A percentile compares a stretch with the other conserved stretches of the same genome.
Conservation (phyloP, 2,113 vertebrate genomes). For the Phodopus roborovskii region DNA sequence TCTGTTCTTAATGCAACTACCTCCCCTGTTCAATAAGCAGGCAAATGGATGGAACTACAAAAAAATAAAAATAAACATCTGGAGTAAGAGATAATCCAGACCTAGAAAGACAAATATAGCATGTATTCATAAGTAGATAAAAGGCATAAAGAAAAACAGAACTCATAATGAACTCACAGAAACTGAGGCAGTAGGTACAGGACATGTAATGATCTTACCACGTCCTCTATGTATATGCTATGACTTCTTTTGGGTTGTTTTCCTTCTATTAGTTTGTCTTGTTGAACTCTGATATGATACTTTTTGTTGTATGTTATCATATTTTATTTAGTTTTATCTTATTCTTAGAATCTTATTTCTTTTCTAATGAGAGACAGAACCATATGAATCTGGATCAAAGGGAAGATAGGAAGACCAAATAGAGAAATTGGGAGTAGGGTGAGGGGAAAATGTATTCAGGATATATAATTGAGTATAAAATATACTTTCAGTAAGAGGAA, state of each 20-base stretch:
- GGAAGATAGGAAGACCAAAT: too few species aligned
- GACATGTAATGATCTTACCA: not conserved
- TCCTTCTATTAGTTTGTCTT: too few species aligned
- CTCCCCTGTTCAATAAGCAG: not conserved
- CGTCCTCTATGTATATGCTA: not conserved
- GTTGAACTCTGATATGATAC: not conserved
- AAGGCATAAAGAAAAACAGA: too few species aligned
- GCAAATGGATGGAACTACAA: too few species aligned
- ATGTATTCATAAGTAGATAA: too few species aligned
- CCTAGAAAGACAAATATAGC: too few species aligned
- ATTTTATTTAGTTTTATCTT: not conserved
- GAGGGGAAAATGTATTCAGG: not conserved
- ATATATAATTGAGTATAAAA: not conserved
- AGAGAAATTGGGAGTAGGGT: not conserved
- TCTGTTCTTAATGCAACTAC: not conserved
- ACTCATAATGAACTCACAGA: not conserved
- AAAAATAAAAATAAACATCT: too few species aligned
- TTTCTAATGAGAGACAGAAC: not conserved
- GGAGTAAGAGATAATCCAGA: too few species aligned
- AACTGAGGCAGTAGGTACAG: not conserved
- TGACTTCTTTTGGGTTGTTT: too few species aligned
- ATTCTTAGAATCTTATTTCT: not conserved
- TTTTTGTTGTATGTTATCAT: not conserved
- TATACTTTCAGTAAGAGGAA: not conserved
- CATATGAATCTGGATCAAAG: not conserved